These are phyloP conservation scores for Zoanthus gigantus DNA, from an alignment of 92 coral and sea anemone species.

Conservation along the genomic window DNA sequence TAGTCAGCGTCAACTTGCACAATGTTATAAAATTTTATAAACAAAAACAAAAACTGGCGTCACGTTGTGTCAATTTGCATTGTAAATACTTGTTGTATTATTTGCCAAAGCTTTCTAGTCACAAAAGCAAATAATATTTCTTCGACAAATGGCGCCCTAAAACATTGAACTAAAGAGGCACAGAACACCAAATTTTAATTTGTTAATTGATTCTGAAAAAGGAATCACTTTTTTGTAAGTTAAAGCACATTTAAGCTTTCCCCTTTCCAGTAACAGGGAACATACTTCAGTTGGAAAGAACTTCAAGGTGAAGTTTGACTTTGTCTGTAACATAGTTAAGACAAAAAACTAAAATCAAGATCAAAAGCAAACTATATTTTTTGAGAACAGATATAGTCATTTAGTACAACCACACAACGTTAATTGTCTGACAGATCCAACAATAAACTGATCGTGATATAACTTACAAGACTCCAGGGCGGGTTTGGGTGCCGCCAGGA, in stretches of 20 bases:
- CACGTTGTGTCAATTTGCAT: not conserved
- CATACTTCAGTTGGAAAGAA: too few relatives aligned
- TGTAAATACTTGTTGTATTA: not conserved
- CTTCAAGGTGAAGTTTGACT: too few relatives aligned
- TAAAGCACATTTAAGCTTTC: not conserved
- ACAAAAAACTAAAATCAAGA: not conserved
- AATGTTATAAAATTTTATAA: not conserved
- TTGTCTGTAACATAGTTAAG: not conserved
- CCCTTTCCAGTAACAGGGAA: not conserved
- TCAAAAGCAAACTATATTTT: not conserved
- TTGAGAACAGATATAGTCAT: not conserved
- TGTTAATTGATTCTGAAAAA: not conserved
- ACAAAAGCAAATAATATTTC: not conserved
- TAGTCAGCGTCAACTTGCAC: too few relatives aligned
- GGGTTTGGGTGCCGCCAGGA: constrained; percentile 4
- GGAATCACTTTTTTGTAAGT: not conserved
- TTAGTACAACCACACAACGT: not conserved
- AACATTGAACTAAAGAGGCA: not conserved
- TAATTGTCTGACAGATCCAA: not conserved
- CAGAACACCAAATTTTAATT: not conserved
- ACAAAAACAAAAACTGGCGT: not conserved
- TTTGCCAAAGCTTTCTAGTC: constrained; percentile 6
- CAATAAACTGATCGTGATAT: not conserved
- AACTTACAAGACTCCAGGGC: not conserved
- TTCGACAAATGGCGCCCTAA: not conserved